Base-by-base conservation (phyloP, 1,140 invertebrate genomes). In the Drosophila insularis region DNA sequence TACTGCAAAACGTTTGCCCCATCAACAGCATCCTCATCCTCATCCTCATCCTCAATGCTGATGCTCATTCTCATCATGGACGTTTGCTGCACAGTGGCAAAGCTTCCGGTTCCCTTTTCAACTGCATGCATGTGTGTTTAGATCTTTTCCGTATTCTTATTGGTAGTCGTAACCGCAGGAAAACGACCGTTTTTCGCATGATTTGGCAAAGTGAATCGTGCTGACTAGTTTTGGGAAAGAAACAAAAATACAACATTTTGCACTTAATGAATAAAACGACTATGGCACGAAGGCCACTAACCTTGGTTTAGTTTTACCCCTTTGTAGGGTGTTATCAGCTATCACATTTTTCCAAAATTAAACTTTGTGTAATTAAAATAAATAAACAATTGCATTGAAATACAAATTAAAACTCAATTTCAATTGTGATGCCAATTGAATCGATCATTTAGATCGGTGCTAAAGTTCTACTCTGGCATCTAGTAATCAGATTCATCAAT, bases 91-190 rank as follows among this genome's bases (percentile, higher is more conserved):
- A 40, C 32, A 4, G 21, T 61, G 59, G 37, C 59, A 43, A 6
- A n/a, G 59, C 39, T 40, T 61, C 59, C 59, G 59, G 37, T 61
- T 11, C 59, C 35, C 35, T 27, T 39, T 14, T 10, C 21, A 40
- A 61, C 13, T 37, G 59, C 59, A 61, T 21, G 37, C 43, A 50
- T 27, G 31, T 40, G 8, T 14, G 59, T 27, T 43, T 19, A 21
- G 21, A 35, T 40, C 59, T 23, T 21, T 61, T 61, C 37, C 35
- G 35, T 37, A 35, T 21, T 61, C 39, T 61, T 43, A 61, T 21
- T 21, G 59, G 19, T 31, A 19, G 39, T 8, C 21, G 21, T 19
- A 50, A 50, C 43, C 43, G 43, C 43, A 50, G 17, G 17, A 2
- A 50, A 50, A 46, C 14, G 43, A 46, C 14, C 43, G 7, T 46